Conservation (phyloP, 2,797 vertebrate species). For the Australoheros facetus region DNA sequence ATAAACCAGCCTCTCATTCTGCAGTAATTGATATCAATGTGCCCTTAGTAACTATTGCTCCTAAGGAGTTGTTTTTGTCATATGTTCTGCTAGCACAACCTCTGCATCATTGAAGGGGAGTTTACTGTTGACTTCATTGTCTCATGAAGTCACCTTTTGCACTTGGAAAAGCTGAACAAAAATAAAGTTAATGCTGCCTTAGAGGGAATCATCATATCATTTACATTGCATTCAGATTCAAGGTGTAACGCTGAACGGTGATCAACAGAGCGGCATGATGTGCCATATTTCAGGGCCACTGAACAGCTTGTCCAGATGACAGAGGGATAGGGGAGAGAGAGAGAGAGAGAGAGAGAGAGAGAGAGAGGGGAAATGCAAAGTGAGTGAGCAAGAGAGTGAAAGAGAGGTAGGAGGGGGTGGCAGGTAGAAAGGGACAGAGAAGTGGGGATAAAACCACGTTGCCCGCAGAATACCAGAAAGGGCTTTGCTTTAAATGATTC, state of each 20-base stretch:
- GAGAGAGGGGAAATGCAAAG: neutral
- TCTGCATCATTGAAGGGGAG: constrained; percentile 14
- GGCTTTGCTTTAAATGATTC: constrained; percentile 73
- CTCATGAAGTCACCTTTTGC: constrained; percentile 66
- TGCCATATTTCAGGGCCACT: constrained; percentile 79
- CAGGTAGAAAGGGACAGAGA: neutral
- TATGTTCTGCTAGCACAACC: neutral
- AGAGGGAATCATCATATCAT: constrained; percentile 81
- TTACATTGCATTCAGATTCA: constrained; percentile 80
- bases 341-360: neutral
- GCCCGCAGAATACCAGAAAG: constrained; percentile 66
- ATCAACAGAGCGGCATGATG: constrained; percentile 80
- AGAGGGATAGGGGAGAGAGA: constrained; percentile 35
- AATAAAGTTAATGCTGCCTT: constrained; percentile 73
- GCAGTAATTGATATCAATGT: constrained; percentile 4
- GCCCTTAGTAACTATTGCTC: constrained; percentile 3
- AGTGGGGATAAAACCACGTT: constrained; percentile 46
- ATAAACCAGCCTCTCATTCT: constrained; percentile 8
- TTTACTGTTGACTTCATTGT: constrained; percentile 43
- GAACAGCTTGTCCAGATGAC: constrained; percentile 79
- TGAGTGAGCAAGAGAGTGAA: neutral
- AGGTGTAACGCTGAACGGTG: constrained; percentile 67
- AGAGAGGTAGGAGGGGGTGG: neutral
- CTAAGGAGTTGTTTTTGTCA: neutral
- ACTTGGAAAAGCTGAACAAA: constrained; percentile 60